Evolutionary conservation across 2,113 vertebrate species (phyloP).

Genomic region (Progne subis): DNA sequence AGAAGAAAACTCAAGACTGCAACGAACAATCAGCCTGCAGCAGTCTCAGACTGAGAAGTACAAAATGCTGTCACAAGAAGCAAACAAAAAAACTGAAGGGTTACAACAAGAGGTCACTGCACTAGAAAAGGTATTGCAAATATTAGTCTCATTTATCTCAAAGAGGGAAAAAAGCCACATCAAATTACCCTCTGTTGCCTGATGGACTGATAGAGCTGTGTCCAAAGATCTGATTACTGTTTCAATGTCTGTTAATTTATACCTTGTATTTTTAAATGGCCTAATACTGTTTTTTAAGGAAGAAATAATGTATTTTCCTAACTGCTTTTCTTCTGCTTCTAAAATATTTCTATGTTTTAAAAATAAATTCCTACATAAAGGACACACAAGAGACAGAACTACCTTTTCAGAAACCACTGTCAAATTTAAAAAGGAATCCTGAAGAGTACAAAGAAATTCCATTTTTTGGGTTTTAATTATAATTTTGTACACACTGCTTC

Average conservation of each 20-base stretch:
- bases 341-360: neutral
- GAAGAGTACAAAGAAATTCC: neutral
- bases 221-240: neutral
- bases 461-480: neutral
- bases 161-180: neutral
- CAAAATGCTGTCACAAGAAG: constrained; percentile 82
- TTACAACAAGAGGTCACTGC: constrained; percentile 82
- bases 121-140: constrained; percentile 82
- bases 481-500: neutral
- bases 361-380: neutral
- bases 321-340: neutral
- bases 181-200: neutral
- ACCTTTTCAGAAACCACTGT: neutral
- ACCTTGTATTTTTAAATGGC: neutral
- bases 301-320: neutral
- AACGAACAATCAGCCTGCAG: constrained; percentile 69
- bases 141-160: neutral
- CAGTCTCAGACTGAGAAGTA: constrained; percentile 88
- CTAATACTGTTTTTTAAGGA: neutral
- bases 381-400: neutral
- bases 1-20: constrained; percentile 76
- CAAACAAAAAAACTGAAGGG: constrained; percentile 77
- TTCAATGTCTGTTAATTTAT: neutral
- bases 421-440: neutral
- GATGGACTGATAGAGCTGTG: neutral